Evolutionary conservation across 1,140 invertebrate genomes (phyloP).

Genomic region (Archivesica marissinica): DNA sequence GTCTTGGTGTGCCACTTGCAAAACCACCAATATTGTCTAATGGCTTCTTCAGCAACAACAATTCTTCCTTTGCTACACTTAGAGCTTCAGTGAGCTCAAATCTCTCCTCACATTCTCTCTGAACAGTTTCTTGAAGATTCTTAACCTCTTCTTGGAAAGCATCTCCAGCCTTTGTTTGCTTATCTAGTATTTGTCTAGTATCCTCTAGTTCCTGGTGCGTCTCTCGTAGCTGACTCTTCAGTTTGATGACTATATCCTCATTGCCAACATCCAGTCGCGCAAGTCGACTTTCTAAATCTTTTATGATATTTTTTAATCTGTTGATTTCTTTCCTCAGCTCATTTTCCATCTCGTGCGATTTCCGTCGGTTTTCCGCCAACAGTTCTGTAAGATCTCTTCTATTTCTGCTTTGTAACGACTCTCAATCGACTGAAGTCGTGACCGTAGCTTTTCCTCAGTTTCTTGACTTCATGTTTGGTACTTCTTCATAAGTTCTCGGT

Average conservation of each 20-base stretch:
- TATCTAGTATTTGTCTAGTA: constrained; percentile 36
- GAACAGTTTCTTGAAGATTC: constrained; percentile 81
- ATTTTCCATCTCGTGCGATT: constrained; percentile 69
- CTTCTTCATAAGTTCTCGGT: constrained; percentile 76
- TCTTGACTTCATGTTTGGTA: constrained; percentile 72
- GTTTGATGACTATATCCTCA: constrained; percentile 67
- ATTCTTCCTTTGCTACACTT: constrained; percentile 77
- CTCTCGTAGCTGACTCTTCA: constrained; percentile 65
- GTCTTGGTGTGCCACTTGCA: background rate
- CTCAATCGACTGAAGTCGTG: constrained; percentile 63
- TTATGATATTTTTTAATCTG: constrained; percentile 78
- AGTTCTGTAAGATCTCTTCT: constrained; percentile 66
- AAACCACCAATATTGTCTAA: constrained; percentile 65
- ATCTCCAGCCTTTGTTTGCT: constrained; percentile 59
- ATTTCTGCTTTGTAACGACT: constrained; percentile 67
- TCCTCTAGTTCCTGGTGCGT: constrained; percentile 63
- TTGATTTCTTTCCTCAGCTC: constrained; percentile 75
- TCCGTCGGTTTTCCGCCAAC: constrained; percentile 62
- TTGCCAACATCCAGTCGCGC: constrained; percentile 70
- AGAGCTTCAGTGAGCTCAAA: constrained; percentile 82
- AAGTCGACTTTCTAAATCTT: constrained; percentile 74
- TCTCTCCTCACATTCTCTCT: constrained; percentile 82
- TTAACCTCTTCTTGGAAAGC: constrained; percentile 61
- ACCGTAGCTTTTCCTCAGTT: constrained; percentile 68
- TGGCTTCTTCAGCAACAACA: constrained; percentile 78